phyloP scores from a whole-genome alignment of 2,888 invertebrate species.

The Drosophila kanekoi region DNA sequence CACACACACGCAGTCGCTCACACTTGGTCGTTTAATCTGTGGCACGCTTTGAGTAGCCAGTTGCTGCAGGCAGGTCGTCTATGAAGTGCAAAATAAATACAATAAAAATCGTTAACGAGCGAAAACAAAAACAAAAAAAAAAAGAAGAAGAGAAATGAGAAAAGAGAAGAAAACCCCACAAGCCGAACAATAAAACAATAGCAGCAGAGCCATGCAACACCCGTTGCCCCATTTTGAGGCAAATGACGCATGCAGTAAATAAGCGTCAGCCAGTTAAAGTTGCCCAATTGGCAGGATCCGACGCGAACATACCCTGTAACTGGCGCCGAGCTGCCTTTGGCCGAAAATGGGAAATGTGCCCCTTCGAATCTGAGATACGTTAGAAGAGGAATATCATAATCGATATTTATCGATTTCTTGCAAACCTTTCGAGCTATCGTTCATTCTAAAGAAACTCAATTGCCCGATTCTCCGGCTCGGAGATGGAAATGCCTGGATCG shows the following conservation, averaged over 20 bases:
- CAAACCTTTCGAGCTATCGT: no score
- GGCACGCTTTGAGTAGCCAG: slow-evolving; percentile 26
- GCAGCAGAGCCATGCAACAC: slow-evolving; percentile 1
- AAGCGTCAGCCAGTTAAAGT: slow-evolving; percentile 12
- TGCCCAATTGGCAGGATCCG: no score
- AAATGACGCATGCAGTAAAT: slow-evolving; percentile 57
- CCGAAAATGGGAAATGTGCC: no score
- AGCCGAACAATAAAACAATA: slow-evolving; percentile 56
- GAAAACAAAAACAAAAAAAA: slow-evolving; percentile 6
- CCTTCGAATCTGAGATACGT: no score
- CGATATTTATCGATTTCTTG: no score
- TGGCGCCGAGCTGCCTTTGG: no score
- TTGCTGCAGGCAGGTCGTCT: slow-evolving; percentile 30
- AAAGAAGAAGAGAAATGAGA: no score
- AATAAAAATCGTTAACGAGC: slow-evolving; percentile 59
- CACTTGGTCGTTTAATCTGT: slow-evolving; percentile 9
- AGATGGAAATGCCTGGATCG: no score
- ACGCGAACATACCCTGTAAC: background rate
- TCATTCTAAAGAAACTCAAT: no score
- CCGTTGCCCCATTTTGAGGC: slow-evolving; percentile 8
- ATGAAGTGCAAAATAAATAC: slow-evolving; percentile 68
- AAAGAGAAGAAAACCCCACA: slow-evolving; percentile 22
- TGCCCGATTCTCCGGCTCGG: no score
- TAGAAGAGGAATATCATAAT: no score
- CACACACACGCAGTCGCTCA: no score